Percentiles rank a stretch among this genome's conserved stretches.
Evolutionary conservation across 2,888 invertebrate species (phyloP).

Genomic region (Stenichneumon culpator): DNA sequence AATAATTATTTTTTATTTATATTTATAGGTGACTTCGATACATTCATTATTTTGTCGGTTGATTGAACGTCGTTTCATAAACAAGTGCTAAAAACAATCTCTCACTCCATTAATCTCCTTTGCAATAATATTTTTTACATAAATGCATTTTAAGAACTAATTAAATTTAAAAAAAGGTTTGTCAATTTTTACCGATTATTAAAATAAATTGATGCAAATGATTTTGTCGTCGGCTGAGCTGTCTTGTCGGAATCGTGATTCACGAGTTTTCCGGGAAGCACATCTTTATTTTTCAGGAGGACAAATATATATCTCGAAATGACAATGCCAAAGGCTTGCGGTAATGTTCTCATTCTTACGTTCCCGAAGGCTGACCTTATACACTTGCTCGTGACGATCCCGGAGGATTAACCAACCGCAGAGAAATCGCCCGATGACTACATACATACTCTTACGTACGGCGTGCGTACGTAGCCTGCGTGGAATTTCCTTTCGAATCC

Average conservation of each 20-base stretch:
- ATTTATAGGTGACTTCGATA: too few relatives aligned
- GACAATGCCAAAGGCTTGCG: not conserved
- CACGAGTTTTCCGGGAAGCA: not conserved
- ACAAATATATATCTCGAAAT: constrained; percentile 38
- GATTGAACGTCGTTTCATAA: too few relatives aligned
- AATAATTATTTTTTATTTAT: too few relatives aligned
- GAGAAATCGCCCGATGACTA: constrained; percentile 59
- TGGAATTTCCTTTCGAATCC: constrained; percentile 62
- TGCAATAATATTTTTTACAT: too few relatives aligned
- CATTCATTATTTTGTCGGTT: too few relatives aligned
- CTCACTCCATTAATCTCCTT: too few relatives aligned
- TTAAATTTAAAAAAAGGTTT: too few relatives aligned
- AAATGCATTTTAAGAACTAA: too few relatives aligned
- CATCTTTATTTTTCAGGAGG: not conserved
- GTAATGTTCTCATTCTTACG: constrained; percentile 47
- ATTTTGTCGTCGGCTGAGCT: not conserved
- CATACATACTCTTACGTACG: not conserved
- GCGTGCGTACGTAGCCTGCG: constrained; percentile 39
- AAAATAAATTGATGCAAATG: not conserved
- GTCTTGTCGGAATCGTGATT: constrained; percentile 16
- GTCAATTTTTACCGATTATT: too few relatives aligned
- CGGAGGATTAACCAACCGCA: constrained; percentile 43
- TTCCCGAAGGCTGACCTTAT: constrained; percentile 53
- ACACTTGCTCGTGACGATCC: constrained; percentile 33
- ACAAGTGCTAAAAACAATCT: too few relatives aligned